phyloP scores from a whole-genome alignment of 2,888 invertebrate genomes.

The Eumerus sabulonum region DNA sequence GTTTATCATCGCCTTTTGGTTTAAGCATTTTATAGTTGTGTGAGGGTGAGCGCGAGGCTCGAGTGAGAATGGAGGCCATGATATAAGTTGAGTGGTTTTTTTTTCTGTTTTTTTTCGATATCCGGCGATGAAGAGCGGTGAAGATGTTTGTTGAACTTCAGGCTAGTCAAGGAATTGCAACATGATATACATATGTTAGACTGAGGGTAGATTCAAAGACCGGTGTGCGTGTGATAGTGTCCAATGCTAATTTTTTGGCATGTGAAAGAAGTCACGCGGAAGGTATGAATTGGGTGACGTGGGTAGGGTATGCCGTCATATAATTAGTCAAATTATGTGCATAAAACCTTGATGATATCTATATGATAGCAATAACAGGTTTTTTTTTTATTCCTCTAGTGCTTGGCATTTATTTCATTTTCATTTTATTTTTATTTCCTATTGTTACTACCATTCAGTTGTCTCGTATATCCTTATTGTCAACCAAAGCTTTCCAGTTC shows the following conservation, averaged over 20 bases:
- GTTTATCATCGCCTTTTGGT: conserved; percentile 44
- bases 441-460: conserved; percentile 13
- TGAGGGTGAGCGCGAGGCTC: conserved; percentile 25
- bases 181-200: neutral
- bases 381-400: neutral
- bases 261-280: conserved; percentile 77
- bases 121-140: conserved; percentile 35
- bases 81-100: conserved; percentile 28
- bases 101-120: too few relatives aligned
- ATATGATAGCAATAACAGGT: conserved; percentile 15
- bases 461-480: conserved; percentile 4
- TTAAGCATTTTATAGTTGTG: conserved; percentile 7
- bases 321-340: conserved; percentile 2
- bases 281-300: conserved; percentile 54
- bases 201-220: conserved; percentile 48
- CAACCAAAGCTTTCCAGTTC: too few relatives aligned
- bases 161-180: conserved; percentile 3
- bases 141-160: conserved; percentile 18
- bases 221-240: conserved; percentile 37
- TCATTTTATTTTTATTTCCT: neutral
- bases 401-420: too few relatives aligned
- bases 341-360: conserved; percentile 3
- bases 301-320: conserved; percentile 9
- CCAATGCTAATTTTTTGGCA: conserved; percentile 44
- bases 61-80: conserved; percentile 3